phyloP scores from a whole-genome alignment of 2,113 vertebrate species.

The Cygnus atratus region DNA sequence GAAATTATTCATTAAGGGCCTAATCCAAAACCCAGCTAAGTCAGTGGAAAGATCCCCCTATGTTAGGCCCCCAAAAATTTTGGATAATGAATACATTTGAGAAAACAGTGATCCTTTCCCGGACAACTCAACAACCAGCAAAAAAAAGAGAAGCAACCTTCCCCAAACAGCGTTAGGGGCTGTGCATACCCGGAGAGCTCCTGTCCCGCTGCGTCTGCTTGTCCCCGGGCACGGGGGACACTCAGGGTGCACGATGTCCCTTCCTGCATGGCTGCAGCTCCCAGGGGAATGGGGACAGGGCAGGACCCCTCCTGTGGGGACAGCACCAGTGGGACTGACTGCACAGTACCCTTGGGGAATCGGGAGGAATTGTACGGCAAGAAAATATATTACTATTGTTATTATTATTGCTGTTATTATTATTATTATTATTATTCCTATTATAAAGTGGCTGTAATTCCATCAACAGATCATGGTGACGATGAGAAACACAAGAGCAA shows the following conservation, averaged over 20 bases:
- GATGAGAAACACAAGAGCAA: constrained; percentile 33
- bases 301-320: accelerated
- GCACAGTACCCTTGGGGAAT: constrained; percentile 10
- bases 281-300: background rate
- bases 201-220: background rate
- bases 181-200: background rate
- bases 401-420: background rate
- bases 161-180: background rate
- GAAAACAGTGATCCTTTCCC: constrained; percentile 52
- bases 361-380: background rate
- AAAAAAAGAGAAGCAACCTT: background rate
- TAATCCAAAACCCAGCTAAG: constrained; percentile 65
- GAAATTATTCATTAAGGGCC: constrained; percentile 69
- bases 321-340: accelerated
- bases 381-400: background rate
- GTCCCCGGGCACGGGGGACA: accelerated
- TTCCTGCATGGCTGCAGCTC: background rate
- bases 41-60: constrained; percentile 56
- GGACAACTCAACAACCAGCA: constrained; percentile 30
- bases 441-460: constrained; percentile 12
- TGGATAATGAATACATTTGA: constrained; percentile 69
- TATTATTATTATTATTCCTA: background rate
- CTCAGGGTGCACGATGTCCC: background rate
- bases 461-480: constrained; percentile 13
- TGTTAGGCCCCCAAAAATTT: constrained; percentile 65